A percentile compares a stretch with the other conserved stretches of the same genome.
Evolutionary conservation across 2,113 vertebrate species (phyloP).

Genomic region (Pavo muticus): DNA sequence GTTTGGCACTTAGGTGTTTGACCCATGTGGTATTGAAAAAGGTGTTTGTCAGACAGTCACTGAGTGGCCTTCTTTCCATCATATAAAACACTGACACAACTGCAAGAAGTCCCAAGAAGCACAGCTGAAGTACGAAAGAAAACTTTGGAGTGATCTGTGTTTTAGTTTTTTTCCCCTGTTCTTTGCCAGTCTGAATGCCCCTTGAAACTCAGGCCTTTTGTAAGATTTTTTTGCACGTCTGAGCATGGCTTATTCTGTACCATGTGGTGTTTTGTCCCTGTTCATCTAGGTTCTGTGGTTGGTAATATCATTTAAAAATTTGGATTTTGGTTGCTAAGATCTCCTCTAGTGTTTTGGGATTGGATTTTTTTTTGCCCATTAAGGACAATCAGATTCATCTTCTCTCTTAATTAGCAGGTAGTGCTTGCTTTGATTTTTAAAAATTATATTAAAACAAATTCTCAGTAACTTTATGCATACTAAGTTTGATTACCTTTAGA

Average conservation of each 20-base stretch:
- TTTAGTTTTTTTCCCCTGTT: background rate
- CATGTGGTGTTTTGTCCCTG: background rate
- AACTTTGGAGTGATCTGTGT: background rate
- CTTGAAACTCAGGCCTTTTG: background rate
- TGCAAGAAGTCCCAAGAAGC: background rate
- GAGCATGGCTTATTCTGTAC: background rate
- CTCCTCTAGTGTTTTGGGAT: background rate
- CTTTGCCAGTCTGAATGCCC: background rate
- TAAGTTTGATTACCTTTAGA: background rate
- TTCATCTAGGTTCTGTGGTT: background rate
- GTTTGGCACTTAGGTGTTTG: background rate
- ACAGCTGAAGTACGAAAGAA: background rate
- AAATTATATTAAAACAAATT: background rate
- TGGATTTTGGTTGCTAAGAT: background rate
- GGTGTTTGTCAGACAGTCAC: fast-evolving
- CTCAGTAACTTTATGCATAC: background rate
- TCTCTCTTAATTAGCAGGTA: background rate
- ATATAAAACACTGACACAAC: background rate
- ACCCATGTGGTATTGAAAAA: fast-evolving
- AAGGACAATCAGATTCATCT: background rate
- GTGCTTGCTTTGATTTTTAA: background rate
- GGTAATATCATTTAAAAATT: background rate
- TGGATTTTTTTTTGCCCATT: background rate
- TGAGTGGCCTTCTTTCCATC: fast-evolving
- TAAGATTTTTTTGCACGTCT: background rate